Conservation (phyloP, 2,888 invertebrate genomes). For the Callinectes sapidus region DNA sequence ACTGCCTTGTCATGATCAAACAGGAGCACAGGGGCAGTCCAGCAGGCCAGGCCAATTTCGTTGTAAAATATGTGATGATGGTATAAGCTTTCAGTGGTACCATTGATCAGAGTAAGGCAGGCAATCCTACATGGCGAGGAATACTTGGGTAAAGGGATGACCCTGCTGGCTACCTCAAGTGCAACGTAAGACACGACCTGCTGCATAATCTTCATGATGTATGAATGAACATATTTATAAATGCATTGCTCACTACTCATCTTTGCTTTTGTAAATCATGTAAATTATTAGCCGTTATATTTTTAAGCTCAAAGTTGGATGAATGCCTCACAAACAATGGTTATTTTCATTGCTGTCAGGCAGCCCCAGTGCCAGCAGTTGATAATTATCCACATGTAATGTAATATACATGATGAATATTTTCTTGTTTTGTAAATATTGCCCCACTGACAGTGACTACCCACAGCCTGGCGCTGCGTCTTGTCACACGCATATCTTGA, state of each 20-base stretch:
- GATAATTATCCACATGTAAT: background rate
- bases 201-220: background rate
- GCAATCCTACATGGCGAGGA: background rate
- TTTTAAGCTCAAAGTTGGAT: slow-evolving; percentile 12
- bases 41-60: too few species aligned
- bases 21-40: background rate
- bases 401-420: background rate
- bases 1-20: background rate
- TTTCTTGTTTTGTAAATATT: background rate
- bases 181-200: background rate
- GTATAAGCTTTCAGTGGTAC: background rate
- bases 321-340: background rate
- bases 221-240: background rate
- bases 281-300: background rate
- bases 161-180: background rate
- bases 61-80: background rate
- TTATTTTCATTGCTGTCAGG: background rate
- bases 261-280: slow-evolving; percentile 27
- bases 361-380: background rate
- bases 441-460: background rate
- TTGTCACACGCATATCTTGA: background rate
- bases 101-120: background rate
- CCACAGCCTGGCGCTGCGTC: background rate
- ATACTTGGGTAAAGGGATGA: background rate
- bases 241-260: slow-evolving; percentile 8